Evolutionary conservation across 2,797 vertebrate genomes (phyloP), one percentile per base, ranked within the genome.

Genomic region (Bufotes viridis): DNA sequence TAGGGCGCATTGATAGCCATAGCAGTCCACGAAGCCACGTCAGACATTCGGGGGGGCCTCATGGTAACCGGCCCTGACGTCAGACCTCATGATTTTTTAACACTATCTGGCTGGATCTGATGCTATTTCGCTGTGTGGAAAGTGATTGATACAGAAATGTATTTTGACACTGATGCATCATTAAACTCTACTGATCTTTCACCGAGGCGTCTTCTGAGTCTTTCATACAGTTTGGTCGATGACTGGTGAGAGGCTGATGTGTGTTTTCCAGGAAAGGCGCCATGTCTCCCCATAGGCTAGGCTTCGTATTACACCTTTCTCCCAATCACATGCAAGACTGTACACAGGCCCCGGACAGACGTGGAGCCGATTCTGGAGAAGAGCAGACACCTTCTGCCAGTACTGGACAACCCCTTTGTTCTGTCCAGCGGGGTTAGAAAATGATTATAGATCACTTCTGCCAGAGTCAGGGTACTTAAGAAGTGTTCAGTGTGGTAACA

Each of bases 111-210:
- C 94, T 95, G 94, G 94, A 95, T 95, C 93, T 94, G 93, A 95
- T 94, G 96, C 95, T 96, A 94, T 78, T 78, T 97, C 95, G 95
- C 93, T 96, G 93, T 96, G 96, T 96, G 96, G 95, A 96, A 96
- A 94, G 96, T 94, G 96, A 96, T 96, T 95, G 91, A 94, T 97
- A 96, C 96, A 94, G 96, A 96, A 96, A 97, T 97, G 96, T 98
- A 97, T 98, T 97, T 96, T 97, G 97, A 97, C 97, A 98, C 97
- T 98, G 97, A 96, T 97, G 97, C 96, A 95, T 96, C 96, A 97
- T 97, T 99, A 99, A 99, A 99, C 95, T 96, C 97, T 97, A 97
- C 95, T 96, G 96, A 97, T 96, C 95, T 93, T 95, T 95, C 92
- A 90, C 86, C 89, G 90, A 82, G 90, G 57, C 55, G 42, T 42